Evolutionary conservation across 37 sponge, comb jelly and placozoan species (phyloP).

Genomic region (Aplysina aerophoba): DNA sequence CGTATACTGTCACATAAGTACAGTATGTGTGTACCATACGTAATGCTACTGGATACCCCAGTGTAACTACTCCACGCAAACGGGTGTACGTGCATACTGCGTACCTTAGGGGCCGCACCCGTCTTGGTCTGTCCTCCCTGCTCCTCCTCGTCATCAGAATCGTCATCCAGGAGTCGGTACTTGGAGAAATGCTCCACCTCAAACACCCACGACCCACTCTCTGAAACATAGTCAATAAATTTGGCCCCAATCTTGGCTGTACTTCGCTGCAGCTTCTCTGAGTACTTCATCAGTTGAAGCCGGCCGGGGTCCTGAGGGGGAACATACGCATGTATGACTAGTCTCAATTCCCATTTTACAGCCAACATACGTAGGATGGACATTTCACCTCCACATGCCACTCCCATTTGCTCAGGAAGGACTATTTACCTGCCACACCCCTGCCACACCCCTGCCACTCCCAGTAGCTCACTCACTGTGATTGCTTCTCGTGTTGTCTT

Average conservation of each 20-base stretch:
- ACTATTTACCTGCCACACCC: neutral
- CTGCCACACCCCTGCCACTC: neutral
- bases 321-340: constrained; percentile 12
- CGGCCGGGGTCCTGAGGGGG: constrained; percentile 43
- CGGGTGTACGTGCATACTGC: too few relatives aligned
- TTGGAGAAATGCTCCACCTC: constrained; percentile 89
- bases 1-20: too few relatives aligned
- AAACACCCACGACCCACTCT: constrained; percentile 80
- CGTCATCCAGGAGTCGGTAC: constrained; percentile 80
- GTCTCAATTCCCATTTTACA: too few relatives aligned
- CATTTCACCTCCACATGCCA: neutral
- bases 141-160: constrained; percentile 61
- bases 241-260: constrained; percentile 85
- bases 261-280: constrained; percentile 58
- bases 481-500: constrained; percentile 84
- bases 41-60: too few relatives aligned
- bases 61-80: too few relatives aligned
- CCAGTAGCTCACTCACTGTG: constrained; percentile 17
- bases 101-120: constrained; percentile 23
- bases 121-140: constrained; percentile 28
- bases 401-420: neutral
- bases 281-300: constrained; percentile 60
- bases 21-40: too few relatives aligned
- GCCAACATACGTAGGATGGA: neutral
- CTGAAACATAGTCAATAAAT: constrained; percentile 80